A percentile compares a stretch with the other conserved stretches of the same genome.
phyloP scores from a whole-genome alignment of 2,888 invertebrate species.

The Torymus texanus region DNA sequence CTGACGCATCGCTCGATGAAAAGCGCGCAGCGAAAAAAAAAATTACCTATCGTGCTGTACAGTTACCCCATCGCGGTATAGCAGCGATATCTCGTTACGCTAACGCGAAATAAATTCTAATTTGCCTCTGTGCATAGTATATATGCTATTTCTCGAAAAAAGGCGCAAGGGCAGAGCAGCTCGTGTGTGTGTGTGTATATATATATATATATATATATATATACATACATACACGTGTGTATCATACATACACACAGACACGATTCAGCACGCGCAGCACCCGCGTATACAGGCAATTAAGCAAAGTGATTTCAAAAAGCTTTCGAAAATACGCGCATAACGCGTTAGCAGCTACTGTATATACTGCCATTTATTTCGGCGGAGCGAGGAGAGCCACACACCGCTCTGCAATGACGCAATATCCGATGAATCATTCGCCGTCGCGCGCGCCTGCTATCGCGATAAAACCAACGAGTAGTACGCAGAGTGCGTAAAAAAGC shows the following conservation, averaged over 20 bases:
- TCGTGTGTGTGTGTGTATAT: too few species aligned
- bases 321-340: slow-evolving; percentile 33
- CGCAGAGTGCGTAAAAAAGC: neutral
- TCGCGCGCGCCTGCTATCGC: slow-evolving; percentile 23
- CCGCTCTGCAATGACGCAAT: slow-evolving; percentile 43
- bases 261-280: neutral
- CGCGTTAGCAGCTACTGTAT: neutral
- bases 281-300: slow-evolving; percentile 43
- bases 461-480: slow-evolving; percentile 4
- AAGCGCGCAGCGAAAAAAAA: too few species aligned
- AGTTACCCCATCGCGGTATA: slow-evolving; percentile 7
- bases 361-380: slow-evolving; percentile 28
- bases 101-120: slow-evolving; percentile 52
- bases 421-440: slow-evolving; percentile 51
- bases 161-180: neutral
- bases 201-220: too few species aligned
- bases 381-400: neutral
- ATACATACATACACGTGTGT: too few species aligned
- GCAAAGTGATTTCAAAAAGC: slow-evolving; percentile 53
- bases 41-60: too few species aligned
- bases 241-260: too few species aligned
- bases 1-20: neutral
- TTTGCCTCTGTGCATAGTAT: slow-evolving; percentile 27
- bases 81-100: slow-evolving; percentile 42
- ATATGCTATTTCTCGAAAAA: slow-evolving; percentile 15